Conservation (phyloP, 2,888 invertebrate species). For the Tyria jacobaeae region DNA sequence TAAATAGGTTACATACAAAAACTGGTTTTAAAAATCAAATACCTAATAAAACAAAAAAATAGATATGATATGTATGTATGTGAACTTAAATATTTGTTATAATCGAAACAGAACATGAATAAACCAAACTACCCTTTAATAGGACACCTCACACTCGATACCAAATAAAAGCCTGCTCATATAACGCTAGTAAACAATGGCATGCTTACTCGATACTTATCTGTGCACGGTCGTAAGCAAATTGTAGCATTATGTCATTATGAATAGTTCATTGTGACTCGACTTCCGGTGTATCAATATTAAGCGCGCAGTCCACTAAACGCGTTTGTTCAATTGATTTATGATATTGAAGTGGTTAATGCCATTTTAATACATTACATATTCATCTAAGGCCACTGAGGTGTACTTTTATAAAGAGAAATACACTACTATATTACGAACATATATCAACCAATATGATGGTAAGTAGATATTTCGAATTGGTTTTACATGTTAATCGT, state of each 20-base stretch:
- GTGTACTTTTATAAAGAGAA: too few species aligned
- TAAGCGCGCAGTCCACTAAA: not conserved
- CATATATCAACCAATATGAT: too few species aligned
- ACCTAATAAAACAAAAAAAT: too few species aligned
- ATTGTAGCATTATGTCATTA: conserved; percentile 20
- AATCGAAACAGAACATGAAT: not conserved
- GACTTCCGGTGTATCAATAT: conserved; percentile 23
- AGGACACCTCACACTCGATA: not conserved
- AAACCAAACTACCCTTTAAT: not conserved
- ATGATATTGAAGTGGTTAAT: not conserved
- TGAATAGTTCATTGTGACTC: conserved; percentile 28
- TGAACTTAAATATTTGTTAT: not conserved
- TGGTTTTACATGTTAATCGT: too few species aligned
- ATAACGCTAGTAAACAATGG: conserved; percentile 17
- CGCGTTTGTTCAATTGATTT: not conserved
- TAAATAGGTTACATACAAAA: too few species aligned
- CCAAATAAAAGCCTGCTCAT: not conserved
- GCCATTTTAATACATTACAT: too few species aligned
- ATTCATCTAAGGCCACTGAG: too few species aligned
- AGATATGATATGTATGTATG: too few species aligned
- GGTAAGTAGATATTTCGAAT: too few species aligned
- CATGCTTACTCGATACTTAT: conserved; percentile 20
- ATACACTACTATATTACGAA: too few species aligned
- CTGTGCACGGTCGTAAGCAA: conserved; percentile 21
- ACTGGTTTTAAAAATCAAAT: too few species aligned